Percentiles rank a stretch among this genome's conserved stretches.
These are phyloP conservation scores for Pseudomyrmex pallidus DNA, from an alignment of 1,140 invertebrate genomes.

Conservation along the genomic window DNA sequence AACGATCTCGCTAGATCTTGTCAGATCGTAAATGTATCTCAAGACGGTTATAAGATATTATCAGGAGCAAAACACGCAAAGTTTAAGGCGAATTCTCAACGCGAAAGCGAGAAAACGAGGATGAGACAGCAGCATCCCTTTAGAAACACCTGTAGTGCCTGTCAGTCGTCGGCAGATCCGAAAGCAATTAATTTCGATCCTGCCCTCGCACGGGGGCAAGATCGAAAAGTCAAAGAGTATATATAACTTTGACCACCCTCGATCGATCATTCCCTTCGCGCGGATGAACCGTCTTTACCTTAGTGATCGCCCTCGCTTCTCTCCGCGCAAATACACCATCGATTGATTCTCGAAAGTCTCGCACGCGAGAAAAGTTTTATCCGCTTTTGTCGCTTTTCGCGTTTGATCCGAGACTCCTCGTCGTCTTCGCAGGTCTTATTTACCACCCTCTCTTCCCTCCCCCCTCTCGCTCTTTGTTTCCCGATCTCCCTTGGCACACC, in stretches of 20 bases:
- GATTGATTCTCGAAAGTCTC: constrained; percentile 58
- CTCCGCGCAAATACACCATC: constrained; percentile 10
- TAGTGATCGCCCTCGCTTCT: not conserved
- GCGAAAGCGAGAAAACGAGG: not conserved
- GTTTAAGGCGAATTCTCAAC: not conserved
- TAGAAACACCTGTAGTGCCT: constrained; percentile 18
- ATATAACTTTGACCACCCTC: constrained; percentile 40
- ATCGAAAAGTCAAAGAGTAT: constrained; percentile 45
- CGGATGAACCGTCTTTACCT: not conserved
- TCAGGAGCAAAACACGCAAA: not conserved
- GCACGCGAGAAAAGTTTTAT: constrained; percentile 20
- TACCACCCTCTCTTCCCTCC: not conserved
- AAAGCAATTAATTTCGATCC: constrained; percentile 64
- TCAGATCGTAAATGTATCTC: constrained; percentile 25
- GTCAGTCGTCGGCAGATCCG: constrained; percentile 5
- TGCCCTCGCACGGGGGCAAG: not conserved
- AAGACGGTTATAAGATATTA: not conserved
- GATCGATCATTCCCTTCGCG: constrained; percentile 61
- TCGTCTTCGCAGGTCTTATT: not conserved
- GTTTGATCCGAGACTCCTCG: constrained; percentile 29
- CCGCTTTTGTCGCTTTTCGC: constrained; percentile 34
- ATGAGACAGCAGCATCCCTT: constrained; percentile 5
- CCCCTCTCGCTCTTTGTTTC: not conserved
- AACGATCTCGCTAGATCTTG: not conserved
- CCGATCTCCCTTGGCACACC: constrained; percentile 2